Evolutionary conservation across 2,797 vertebrate genomes (phyloP).

Genomic region (Cyclopterus lumpus): DNA sequence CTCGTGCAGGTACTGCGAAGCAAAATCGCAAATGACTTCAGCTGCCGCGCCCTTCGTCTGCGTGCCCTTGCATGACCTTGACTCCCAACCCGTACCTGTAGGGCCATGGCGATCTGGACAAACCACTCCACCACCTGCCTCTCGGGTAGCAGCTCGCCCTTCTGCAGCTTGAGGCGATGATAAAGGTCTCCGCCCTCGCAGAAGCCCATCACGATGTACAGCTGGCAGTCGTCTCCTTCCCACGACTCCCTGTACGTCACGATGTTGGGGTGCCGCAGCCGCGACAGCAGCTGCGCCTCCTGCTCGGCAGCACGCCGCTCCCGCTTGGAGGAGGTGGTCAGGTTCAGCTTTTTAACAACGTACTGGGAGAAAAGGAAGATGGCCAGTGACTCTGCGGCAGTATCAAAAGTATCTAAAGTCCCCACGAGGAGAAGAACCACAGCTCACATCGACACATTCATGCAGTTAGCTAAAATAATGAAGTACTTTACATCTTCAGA

Average conservation of each 20-base stretch:
- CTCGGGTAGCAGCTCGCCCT: conserved; percentile 91
- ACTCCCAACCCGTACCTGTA: conserved; percentile 85
- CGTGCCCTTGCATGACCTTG: neutral
- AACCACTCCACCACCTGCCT: conserved; percentile 98
- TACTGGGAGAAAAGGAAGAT: conserved; percentile 79
- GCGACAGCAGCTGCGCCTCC: conserved; percentile 95
- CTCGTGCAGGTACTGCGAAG: conserved; percentile 93
- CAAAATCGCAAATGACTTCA: conserved; percentile 23
- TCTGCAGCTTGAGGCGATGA: conserved; percentile 93
- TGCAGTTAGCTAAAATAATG: no score
- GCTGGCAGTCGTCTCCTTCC: conserved; percentile 92
- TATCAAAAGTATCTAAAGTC: no score
- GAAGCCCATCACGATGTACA: conserved; percentile 98
- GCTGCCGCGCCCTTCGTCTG: neutral
- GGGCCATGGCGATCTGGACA: conserved; percentile 98
- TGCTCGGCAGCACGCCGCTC: conserved; percentile 94
- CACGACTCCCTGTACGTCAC: conserved; percentile 97
- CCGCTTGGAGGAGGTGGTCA: conserved; percentile 88
- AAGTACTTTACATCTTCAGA: no score
- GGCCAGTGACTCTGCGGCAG: no score
- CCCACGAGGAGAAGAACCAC: no score
- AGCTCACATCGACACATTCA: no score
- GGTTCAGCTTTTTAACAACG: conserved; percentile 96
- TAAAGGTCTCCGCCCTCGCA: conserved; percentile 99
- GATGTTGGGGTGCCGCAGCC: conserved; percentile 95